phyloP scores from a whole-genome alignment of 2,888 invertebrate genomes.

The Strigamia maritima region DNA sequence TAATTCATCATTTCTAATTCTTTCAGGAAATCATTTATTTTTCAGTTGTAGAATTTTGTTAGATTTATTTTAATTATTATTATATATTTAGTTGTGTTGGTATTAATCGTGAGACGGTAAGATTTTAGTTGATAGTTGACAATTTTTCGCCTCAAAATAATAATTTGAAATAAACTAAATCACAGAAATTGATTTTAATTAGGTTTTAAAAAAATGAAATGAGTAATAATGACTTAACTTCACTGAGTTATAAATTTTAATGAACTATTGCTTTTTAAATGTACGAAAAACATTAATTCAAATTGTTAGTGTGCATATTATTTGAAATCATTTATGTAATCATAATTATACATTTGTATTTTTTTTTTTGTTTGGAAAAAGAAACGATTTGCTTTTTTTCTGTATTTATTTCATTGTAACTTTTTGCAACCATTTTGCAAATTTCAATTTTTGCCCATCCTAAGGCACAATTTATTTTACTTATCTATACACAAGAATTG shows the following conservation, averaged over 20 bases:
- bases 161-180: background rate
- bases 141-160: background rate
- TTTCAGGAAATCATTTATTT: background rate
- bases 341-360: background rate
- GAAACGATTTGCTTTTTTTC: background rate
- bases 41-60: constrained; percentile 12
- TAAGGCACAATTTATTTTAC: constrained; percentile 25
- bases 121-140: background rate
- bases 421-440: constrained; percentile 15
- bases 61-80: background rate
- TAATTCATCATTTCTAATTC: background rate
- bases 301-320: background rate
- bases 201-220: too few relatives aligned
- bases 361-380: background rate
- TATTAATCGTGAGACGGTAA: background rate
- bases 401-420: constrained; percentile 15
- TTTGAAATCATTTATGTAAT: background rate
- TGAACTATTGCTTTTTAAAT: background rate
- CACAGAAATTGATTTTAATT: background rate
- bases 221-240: too few relatives aligned
- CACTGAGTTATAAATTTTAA: too few relatives aligned
- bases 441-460: background rate
- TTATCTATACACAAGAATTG: constrained; percentile 22
- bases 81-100: constrained; percentile 2
- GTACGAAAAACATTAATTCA: background rate